Evolutionary conservation across 23 tunicate species (phyloP), one percentile per base, ranked within the genome.

Genomic region (Aplidium turbinatum): DNA sequence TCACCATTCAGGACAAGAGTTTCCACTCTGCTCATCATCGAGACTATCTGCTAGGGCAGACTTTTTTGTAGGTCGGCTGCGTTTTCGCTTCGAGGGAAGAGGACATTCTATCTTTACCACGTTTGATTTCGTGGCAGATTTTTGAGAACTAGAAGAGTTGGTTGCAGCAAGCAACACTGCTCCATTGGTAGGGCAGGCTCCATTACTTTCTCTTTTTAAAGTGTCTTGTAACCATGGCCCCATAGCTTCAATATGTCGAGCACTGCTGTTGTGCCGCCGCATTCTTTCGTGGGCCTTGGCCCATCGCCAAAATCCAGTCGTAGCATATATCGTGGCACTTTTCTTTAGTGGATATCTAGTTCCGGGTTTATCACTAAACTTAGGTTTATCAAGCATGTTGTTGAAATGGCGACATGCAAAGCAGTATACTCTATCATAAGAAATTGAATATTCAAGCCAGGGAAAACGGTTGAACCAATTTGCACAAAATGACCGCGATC

Each of bases 321-420:
- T 63, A 28, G 83, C 83, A 78, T 78, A 78, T 1, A 78, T 38
- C 5, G 83, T 50, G 9, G 66, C 78, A 73, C 50, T 35, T 56
- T 45, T 73, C 24, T 28, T 47, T 7, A 35, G 28, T 11, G 27
- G 23, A 47, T 28, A 3, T 26, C 48, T 70, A 9, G 47, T 70
- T 3, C 35, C 38, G 4, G 57, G 57, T 16, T 38, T 2, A 28
- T 70, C 76, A 25, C 2, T 3, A 47, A 58, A 24, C 18, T 47
- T 24, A 2, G 35, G 36, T 47, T 47, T 28, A 27, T 20, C 29
- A n/a, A 47, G 35, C 3, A 24, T 6, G 22, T 24, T 23, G 35
- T 47, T 35, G 50, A 66, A 78, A 66, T 78, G 83, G 9, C 83
- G 72, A 52, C 83, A 78, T 13, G 83, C 83, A 78, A 78, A 78